Base-by-base conservation (phyloP, 64 coral and sea anemone species). In the Dendrophyllia cribrosa region DNA sequence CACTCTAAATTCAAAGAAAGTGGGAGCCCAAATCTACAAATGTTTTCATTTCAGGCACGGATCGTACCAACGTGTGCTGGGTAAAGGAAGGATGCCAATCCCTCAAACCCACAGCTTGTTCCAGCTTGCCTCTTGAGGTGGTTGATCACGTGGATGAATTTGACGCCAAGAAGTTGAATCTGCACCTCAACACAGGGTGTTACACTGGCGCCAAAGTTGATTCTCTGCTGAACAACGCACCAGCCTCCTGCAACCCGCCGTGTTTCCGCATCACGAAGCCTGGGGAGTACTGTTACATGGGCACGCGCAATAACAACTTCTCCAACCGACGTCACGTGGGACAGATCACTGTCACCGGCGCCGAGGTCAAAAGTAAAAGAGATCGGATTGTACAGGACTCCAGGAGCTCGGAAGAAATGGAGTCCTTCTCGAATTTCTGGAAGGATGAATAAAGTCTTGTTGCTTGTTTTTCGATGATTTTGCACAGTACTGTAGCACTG, bases 321-420 rank as follows among this genome's bases (percentile, higher is more conserved):
- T 82, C 78, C 78, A 82, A 82, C 78, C 78, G 78, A 82, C 78
- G 78, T 82, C 78, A 82, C 78, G 52, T 82, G 78, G 78, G 78
- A 23, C 51, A 82, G 78, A 82, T 82, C 78, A 82, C 78, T 59
- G 78, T 82, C 77, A 79, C 77, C 34, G 34, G 34, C 34, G 34
- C 34, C 34, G 34, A 34, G 34, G 34, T 34, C 34, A 34, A 34
- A 34, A 34, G 34, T 34, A 2, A 34, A 34, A 34, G 34, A 34
- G 34, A 34, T 34, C 34, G 34, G 34, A 34, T 34, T 34, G 34
- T 34, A 34, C 34, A 34, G 34, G 34, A 34, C 34, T 34, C 34
- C 34, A 2, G 34, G 34, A 34, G 34, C 34, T 34, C 34, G 34
- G 34, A 34, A 34, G 34, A 34, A 34, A 34, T 34, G 34, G 34